Percentiles rank a stretch among this genome's conserved stretches.
These are phyloP conservation scores for Dermochelys coriacea DNA, from an alignment of 2,797 vertebrate genomes.

Conservation along the genomic window DNA sequence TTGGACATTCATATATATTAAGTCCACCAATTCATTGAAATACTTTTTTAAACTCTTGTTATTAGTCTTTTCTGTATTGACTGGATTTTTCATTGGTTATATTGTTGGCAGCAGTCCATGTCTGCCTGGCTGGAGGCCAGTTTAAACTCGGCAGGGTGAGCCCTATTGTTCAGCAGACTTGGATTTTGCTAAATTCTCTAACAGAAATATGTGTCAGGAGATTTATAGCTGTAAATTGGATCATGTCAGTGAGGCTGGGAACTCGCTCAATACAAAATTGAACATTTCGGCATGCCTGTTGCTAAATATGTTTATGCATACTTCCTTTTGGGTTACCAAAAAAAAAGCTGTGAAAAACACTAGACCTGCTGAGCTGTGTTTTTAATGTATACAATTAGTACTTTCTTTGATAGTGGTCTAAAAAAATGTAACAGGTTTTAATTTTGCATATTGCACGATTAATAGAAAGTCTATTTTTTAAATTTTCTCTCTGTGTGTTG, in stretches of 20 bases:
- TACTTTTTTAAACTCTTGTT: constrained; percentile 46
- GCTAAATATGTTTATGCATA: constrained; percentile 67
- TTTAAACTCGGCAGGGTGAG: constrained; percentile 57
- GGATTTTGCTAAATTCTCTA: constrained; percentile 65
- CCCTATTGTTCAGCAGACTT: constrained; percentile 62
- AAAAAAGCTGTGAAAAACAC: neutral
- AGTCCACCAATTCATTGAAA: constrained; percentile 63
- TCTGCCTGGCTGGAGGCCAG: constrained; percentile 60
- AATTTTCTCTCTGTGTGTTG: constrained; percentile 72
- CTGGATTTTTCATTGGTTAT: constrained; percentile 51
- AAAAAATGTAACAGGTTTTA: constrained; percentile 22
- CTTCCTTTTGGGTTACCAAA: constrained; percentile 44
- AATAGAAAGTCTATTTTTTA: constrained; percentile 70
- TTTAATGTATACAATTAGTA: neutral
- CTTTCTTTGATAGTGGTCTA: constrained; percentile 31
- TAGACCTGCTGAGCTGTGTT: constrained; percentile 44
- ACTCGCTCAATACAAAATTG: constrained; percentile 53
- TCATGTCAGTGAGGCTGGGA: constrained; percentile 67
- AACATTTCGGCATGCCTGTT: constrained; percentile 64
- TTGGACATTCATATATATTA: constrained; percentile 46
- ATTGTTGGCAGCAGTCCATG: constrained; percentile 47
- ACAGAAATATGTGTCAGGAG: constrained; percentile 67
- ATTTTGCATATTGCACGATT: constrained; percentile 51
- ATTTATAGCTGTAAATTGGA: constrained; percentile 71
- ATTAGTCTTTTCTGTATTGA: constrained; percentile 65